Evolutionary conservation across 2,113 vertebrate species (phyloP), one percentile per base, ranked within the genome.

Genomic region (Odontophorus gujanensis): DNA sequence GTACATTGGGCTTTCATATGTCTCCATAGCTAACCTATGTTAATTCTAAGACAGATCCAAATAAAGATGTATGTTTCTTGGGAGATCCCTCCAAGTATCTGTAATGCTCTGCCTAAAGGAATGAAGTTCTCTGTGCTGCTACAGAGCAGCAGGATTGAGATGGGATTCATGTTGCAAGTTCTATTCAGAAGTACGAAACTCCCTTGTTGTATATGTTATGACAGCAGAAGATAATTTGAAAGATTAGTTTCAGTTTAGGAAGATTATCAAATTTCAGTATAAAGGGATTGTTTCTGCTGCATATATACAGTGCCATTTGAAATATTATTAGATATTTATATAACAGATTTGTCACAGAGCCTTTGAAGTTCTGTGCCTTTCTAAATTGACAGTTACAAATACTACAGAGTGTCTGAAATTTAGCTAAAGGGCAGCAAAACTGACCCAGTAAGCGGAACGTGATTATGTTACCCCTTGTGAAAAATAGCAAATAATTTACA

Each of bases 111-210:
- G 5, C 8, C 16, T 50, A 10, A n/a, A 65, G 20, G 17, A 21
- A 61, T 59, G n/a, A 13, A 66, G 7, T 45, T 48, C 13, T 71
- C 20, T 0, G 0, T 34, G 34, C 19, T 65, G 16, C 34, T 61
- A 48, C 14, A 50, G 71, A 80, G 9, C 30, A 45, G 14, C 14
- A 61, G 12, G 22, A 17, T 58, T 66, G 79, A 20, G 6, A 13
- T 51, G 42, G n/a, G 21, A 71, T 28, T 72, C 14, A 18, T 50
- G 34, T 76, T n/a, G 45, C 8, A 7, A 45, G 26, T 21, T 6
- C 30, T 47, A 43, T 79, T 89, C 28, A 40, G 68, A 80, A 90
- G 18, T 34, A 36, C 12, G 36, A 3, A 84, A 66, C 28, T 87
- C 71, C 13, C 65, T 62, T 62, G 25, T 63, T 51, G 32, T 40